Base-by-base conservation (phyloP, 2,797 vertebrate species). In the Florisuga fusca region DNA sequence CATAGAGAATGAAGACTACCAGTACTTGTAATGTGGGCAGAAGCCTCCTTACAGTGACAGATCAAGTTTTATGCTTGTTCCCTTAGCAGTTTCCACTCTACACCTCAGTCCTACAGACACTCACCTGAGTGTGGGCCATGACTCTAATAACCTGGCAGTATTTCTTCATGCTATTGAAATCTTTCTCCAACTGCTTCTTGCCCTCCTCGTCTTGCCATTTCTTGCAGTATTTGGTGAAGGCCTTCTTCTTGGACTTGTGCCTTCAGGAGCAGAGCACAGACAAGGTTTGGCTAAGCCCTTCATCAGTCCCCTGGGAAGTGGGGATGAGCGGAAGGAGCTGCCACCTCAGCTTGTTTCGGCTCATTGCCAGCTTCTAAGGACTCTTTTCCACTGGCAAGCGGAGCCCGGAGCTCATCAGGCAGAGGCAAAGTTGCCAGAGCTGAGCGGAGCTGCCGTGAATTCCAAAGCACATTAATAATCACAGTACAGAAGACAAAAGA, bases 161-260 rank as follows among this genome's bases (percentile, higher is more conserved):
- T 87, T 99, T 99, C 98, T 99, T 99, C 99, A 99, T 99, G 97
- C 99, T 97, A 36, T 87, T 97, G 81, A 99, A 99, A 98, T 99
- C 99, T 92, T 99, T 99, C 96, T 99, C 99, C 97, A 99, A 96
- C 96, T 99, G 99, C 95, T 99, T 99, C 98, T 99, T 99, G 97
- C 99, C 99, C 1, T 99, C 99, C 0, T 99, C 99, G 82, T 99
- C 99, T 97, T 99, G 99, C 99, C 99, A 99, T 86, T 99, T 99
- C 98, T 99, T 99, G 97, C 99, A 99, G 97, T 99, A 99, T 26
- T 99, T 99, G 59, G 99, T 99, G 97, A 99, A 99, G 50, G 99
- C 99, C 99, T 99, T 99, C 99, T 99, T 99, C 98, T 99, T 99
- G 93, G 99, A 99, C 92, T 99, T 99, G 98, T 99, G 99, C 99